Evolutionary conservation across 2,797 vertebrate species (phyloP), one percentile per base, ranked within the genome.

Genomic region (Pristis pectinata): DNA sequence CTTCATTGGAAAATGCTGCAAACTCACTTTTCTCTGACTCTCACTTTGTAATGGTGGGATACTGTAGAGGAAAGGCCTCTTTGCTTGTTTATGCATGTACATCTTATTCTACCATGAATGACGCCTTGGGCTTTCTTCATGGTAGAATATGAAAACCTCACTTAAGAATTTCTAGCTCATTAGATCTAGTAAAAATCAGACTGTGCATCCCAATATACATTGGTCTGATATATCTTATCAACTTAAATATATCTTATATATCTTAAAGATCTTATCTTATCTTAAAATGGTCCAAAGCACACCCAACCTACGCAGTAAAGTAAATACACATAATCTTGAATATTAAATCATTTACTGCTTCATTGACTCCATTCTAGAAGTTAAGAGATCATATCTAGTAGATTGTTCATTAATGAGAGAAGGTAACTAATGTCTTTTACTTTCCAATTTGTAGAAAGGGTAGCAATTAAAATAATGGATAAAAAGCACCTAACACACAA

Each of bases 381-480:
- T 59, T 30, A 30, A n/a, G 53, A 87, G 27, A 59, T 56, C 56
- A 56, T 6, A 59, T 56, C 53, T 27, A 59, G 49, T 87, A 59
- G 0, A 59, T 87, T 87, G 53, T 59, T 72, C 30, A 59, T 34
- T 87, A 10, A 56, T 85, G 53, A 53, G 4, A 85, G 19, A 41
- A 37, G 41, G 13, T 89, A 41, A 64, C n/a, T 56, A 67, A 3
- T 41, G 0, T 83, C 8, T 80, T 94, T 64, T 41, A 24, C 76
- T 67, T 59, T 79, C 19, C 34, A 11, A 76, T 56, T 94, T 79
- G 64, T 53, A 98, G 97, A 98, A 94, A 96, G 96, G 95, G 97
- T 98, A 22, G 97, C 97, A 0, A 96, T 98, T 0, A 97, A 98
- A 95, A 96, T 98, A 95, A 95, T 98, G 96, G 97, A 97, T 74